Base-by-base conservation (phyloP, 2,888 invertebrate species). In the Folsomia candida region DNA sequence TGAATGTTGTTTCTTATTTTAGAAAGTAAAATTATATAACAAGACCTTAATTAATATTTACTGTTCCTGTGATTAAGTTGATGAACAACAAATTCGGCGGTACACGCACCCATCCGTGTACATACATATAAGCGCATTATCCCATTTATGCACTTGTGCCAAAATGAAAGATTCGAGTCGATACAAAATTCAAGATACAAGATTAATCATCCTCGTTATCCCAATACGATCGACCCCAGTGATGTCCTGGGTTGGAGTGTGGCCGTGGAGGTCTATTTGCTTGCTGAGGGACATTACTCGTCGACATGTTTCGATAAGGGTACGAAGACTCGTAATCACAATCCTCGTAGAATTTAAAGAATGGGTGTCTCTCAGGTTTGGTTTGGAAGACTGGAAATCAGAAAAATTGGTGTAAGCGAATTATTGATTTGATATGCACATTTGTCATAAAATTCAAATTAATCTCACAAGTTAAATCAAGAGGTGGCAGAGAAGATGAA, bases 161-260 rank as follows among this genome's bases (percentile, higher is more conserved):
- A n/a, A n/a, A n/a, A n/a, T n/a, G n/a, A n/a, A n/a, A n/a, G n/a
- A n/a, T n/a, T n/a, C n/a, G n/a, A n/a, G n/a, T n/a, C n/a, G n/a
- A n/a, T n/a, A n/a, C n/a, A n/a, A n/a, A n/a, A n/a, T n/a, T n/a
- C n/a, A n/a, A n/a, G n/a, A n/a, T n/a, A n/a, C n/a, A n/a, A n/a
- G n/a, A n/a, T 28, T 62, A 29, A 11, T 62, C 29, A 20, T 62
- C 29, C 24, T 65, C 54, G 24, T 65, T 20, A 6, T 65, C 65
- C 65, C 65, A 65, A 47, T 54, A 54, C 11, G 65, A 54, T 18
- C 28, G 25, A 26, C 51, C 54, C 54, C 51, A 65, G 54, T 47
- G 22, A 28, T 65, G 51, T 24, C 54, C 65, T 2, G 65, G 65
- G 27, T 65, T 65, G 2, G 65, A 65, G 27, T 65, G 65, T 14